These are phyloP conservation scores for Trachemys scripta DNA, from an alignment of 2,113 vertebrate genomes.

Conservation along the genomic window DNA sequence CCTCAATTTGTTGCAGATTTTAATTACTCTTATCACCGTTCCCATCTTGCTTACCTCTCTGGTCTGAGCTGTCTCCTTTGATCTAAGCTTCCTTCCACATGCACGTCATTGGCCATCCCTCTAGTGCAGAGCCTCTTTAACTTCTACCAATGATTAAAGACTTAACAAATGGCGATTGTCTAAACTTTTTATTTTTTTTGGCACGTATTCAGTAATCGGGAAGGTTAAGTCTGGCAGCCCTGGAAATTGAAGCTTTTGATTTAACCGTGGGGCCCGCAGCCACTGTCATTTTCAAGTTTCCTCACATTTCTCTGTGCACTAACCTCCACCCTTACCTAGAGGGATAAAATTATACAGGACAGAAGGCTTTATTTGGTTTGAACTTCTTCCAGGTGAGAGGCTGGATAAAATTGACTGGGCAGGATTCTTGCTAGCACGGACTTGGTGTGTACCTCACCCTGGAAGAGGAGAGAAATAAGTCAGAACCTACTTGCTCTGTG, in stretches of 20 bases:
- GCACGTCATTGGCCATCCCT: neutral
- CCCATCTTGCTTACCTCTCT: neutral
- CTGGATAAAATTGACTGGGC: neutral
- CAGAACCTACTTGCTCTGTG: neutral
- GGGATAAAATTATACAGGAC: rapidly evolving
- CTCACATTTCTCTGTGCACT: neutral
- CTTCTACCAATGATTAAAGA: neutral
- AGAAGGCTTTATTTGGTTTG: neutral
- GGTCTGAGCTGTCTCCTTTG: neutral
- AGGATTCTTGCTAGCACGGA: neutral
- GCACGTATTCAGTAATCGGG: neutral
- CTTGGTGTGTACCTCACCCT: rapidly evolving
- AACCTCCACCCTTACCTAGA: rapidly evolving
- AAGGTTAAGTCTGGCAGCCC: constrained; percentile 10
- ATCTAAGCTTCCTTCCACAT: neutral
- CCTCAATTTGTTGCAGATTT: neutral
- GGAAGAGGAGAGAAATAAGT: neutral
- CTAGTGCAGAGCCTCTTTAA: constrained; percentile 9
- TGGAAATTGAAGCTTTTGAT: neutral
- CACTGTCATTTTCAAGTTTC: neutral
- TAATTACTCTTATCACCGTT: neutral
- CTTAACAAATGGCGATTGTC: neutral
- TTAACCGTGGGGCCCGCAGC: neutral
- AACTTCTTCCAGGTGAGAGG: neutral
- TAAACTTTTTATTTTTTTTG: neutral